Conservation (phyloP, 2,888 invertebrate species). For the Aplocera efformata region DNA sequence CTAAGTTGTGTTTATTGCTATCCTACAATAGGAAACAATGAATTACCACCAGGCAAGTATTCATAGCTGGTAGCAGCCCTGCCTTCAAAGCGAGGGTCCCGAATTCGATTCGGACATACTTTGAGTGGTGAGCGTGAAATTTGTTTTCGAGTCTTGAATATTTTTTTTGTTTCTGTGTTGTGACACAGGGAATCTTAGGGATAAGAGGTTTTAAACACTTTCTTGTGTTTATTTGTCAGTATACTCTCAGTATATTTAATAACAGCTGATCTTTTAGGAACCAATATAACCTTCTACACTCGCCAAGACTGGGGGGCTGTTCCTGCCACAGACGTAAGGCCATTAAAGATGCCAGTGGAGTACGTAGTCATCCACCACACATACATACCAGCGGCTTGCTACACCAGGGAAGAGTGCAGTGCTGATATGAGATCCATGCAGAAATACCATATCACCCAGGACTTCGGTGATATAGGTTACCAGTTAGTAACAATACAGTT, state of each 20-base stretch:
- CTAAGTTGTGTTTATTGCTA: slow-evolving; percentile 2
- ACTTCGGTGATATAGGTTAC: slow-evolving; percentile 86
- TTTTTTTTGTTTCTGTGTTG: too few species aligned
- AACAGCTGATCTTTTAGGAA: slow-evolving; percentile 17
- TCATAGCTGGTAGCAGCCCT: too few species aligned
- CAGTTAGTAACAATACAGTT: slow-evolving; percentile 70
- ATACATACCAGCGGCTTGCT: slow-evolving; percentile 82
- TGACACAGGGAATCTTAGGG: too few species aligned
- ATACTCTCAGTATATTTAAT: too few species aligned
- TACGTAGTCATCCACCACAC: slow-evolving; percentile 88
- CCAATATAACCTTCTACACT: slow-evolving; percentile 39
- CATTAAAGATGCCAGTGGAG: slow-evolving; percentile 80
- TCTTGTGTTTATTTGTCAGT: too few species aligned
- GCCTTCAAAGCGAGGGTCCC: too few species aligned
- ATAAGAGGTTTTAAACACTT: too few species aligned
- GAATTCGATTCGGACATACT: too few species aligned
- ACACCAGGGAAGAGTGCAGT: slow-evolving; percentile 72
- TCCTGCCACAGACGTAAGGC: slow-evolving; percentile 59
- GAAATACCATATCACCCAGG: slow-evolving; percentile 79
- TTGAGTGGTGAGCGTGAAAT: too few species aligned
- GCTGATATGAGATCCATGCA: slow-evolving; percentile 84
- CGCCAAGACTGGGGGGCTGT: slow-evolving; percentile 82
- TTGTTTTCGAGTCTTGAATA: too few species aligned
- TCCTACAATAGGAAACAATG: not conserved
- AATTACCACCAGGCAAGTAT: slow-evolving; percentile 5